Conservation (phyloP, 37 sponge, comb jelly and placozoan genomes). For the Cliona cf. orientalis region DNA sequence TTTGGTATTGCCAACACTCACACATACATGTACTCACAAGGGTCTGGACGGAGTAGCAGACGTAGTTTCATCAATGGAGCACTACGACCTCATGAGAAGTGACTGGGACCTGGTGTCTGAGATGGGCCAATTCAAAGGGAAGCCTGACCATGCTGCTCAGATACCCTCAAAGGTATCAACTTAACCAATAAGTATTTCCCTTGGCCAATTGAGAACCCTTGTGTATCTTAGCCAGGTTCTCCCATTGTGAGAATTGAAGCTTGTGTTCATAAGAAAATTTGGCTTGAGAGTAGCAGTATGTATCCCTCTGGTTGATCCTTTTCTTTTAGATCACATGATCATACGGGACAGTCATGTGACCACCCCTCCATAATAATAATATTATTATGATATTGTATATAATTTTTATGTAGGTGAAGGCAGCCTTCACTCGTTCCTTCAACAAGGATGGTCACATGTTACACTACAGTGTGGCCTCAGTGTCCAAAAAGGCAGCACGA, state of each 20-base stretch:
- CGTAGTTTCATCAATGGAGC: constrained; percentile 61
- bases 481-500: background rate
- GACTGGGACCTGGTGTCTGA: constrained; percentile 91
- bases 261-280: too few relatives aligned
- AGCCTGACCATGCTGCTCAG: constrained; percentile 40
- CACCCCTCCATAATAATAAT: background rate
- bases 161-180: constrained; percentile 73
- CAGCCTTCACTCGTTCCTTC: constrained; percentile 73
- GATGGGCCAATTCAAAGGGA: constrained; percentile 68
- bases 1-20: background rate
- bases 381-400: background rate
- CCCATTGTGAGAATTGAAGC: too few relatives aligned
- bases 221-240: too few relatives aligned
- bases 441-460: constrained; percentile 47
- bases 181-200: too few relatives aligned
- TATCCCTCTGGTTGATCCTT: background rate
- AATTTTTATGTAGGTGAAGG: constrained; percentile 59
- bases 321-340: background rate
- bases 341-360: background rate
- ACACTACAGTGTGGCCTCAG: constrained; percentile 13
- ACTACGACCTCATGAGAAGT: constrained; percentile 81
- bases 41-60: constrained; percentile 63
- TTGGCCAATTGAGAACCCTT: too few relatives aligned
- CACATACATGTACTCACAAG: background rate
- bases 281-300: too few relatives aligned